Evolutionary conservation across 1,140 invertebrate species (phyloP).

Genomic region (Trachymyrmex cornetzi): DNA sequence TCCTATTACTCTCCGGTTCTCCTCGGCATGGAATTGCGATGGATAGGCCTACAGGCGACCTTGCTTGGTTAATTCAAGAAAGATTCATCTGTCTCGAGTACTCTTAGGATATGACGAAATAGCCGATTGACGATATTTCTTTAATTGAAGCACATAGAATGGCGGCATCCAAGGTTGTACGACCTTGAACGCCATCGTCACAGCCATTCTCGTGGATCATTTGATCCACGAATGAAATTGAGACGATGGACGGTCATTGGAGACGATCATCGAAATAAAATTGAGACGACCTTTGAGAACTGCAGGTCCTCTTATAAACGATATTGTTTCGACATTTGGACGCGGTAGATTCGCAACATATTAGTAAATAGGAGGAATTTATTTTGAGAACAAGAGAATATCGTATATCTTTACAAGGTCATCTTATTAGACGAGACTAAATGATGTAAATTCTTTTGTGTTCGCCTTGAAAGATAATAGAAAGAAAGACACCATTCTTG

Average conservation of each 20-base stretch:
- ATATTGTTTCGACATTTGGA: conserved; percentile 15
- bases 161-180: not conserved
- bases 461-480: not conserved
- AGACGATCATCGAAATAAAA: not conserved
- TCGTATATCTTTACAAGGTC: not conserved
- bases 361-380: not conserved
- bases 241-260: conserved; percentile 4
- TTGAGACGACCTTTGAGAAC: not conserved
- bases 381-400: not conserved
- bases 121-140: conserved; percentile 24
- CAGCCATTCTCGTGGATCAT: not conserved
- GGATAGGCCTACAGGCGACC: not conserved
- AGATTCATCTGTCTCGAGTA: conserved; percentile 29
- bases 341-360: not conserved
- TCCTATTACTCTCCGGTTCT: not conserved
- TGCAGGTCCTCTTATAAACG: not conserved
- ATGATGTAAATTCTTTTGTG: conserved; percentile 6
- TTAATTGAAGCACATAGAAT: conserved; percentile 23
- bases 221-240: conserved; percentile 27
- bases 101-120: conserved; percentile 12
- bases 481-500: conserved; percentile 13
- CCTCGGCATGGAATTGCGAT: not conserved
- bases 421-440: conserved; percentile 9
- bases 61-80: conserved; percentile 34
- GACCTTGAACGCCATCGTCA: not conserved